Evolutionary conservation across 2,113 vertebrate species (phyloP).

Genomic region (Trematocara macrostoma): DNA sequence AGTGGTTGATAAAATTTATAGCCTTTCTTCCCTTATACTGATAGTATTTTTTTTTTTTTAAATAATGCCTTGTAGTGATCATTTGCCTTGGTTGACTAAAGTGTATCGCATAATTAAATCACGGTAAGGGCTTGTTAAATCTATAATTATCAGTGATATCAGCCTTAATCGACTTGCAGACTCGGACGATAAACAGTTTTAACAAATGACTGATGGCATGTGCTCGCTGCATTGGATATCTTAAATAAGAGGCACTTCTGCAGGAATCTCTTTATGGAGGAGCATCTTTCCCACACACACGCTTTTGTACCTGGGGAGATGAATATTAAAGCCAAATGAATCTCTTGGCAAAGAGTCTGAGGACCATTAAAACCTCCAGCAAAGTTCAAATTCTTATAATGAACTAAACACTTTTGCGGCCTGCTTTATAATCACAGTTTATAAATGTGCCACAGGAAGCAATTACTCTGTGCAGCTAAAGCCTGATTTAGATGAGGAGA

Average conservation of each 20-base stretch:
- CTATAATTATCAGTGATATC: background rate
- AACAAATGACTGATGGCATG: slow-evolving; percentile 18
- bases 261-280: background rate
- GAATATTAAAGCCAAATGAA: slow-evolving; percentile 5
- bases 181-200: slow-evolving; percentile 20
- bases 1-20: background rate
- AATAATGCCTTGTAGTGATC: background rate
- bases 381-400: background rate
- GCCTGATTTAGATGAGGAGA: background rate
- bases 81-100: slow-evolving; percentile 3
- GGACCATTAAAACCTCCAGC: background rate
- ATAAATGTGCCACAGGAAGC: background rate
- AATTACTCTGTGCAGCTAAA: background rate
- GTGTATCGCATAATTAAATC: background rate
- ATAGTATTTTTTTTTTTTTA: background rate
- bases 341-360: background rate
- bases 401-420: background rate
- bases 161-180: background rate
- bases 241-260: background rate
- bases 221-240: background rate
- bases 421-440: background rate
- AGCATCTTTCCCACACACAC: background rate
- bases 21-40: background rate
- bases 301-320: background rate
- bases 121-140: background rate